These are phyloP conservation scores for Lepeophtheirus nordmannii DNA, from an alignment of 2,888 invertebrate species.

Conservation along the genomic window DNA sequence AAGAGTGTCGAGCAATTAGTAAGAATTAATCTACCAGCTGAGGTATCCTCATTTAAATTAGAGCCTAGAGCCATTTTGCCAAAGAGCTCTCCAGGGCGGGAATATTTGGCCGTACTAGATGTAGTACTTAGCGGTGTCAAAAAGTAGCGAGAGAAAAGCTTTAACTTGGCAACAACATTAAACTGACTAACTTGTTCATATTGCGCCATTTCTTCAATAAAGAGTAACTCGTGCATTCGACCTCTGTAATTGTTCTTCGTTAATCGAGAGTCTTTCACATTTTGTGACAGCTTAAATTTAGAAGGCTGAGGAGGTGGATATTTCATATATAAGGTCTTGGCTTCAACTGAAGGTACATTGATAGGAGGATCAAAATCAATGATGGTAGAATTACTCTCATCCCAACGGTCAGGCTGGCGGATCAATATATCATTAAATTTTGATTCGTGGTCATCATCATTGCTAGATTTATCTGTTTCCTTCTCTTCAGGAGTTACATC, in stretches of 20 bases:
- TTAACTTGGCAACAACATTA: constrained; percentile 48
- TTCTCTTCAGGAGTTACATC: constrained; percentile 47
- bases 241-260: constrained; percentile 52
- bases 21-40: constrained; percentile 58
- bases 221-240: constrained; percentile 58
- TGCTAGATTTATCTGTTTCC: background rate
- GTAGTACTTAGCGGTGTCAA: constrained; percentile 40
- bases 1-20: constrained; percentile 57
- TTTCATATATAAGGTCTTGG: constrained; percentile 40
- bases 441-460: background rate
- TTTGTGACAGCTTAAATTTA: constrained; percentile 50
- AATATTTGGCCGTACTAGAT: constrained; percentile 53
- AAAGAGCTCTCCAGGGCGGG: constrained; percentile 57
- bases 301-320: constrained; percentile 52
- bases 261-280: constrained; percentile 41
- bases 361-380: constrained; percentile 33
- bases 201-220: constrained; percentile 60
- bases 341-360: constrained; percentile 37
- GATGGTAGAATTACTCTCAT: constrained; percentile 41
- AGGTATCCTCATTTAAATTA: constrained; percentile 63
- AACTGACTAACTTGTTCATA: constrained; percentile 49
- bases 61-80: constrained; percentile 51
- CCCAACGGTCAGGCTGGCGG: constrained; percentile 39
- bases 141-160: constrained; percentile 50
- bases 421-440: constrained; percentile 9